phyloP scores from a whole-genome alignment of 1,140 invertebrate species.

The Danaus plexippus region DNA sequence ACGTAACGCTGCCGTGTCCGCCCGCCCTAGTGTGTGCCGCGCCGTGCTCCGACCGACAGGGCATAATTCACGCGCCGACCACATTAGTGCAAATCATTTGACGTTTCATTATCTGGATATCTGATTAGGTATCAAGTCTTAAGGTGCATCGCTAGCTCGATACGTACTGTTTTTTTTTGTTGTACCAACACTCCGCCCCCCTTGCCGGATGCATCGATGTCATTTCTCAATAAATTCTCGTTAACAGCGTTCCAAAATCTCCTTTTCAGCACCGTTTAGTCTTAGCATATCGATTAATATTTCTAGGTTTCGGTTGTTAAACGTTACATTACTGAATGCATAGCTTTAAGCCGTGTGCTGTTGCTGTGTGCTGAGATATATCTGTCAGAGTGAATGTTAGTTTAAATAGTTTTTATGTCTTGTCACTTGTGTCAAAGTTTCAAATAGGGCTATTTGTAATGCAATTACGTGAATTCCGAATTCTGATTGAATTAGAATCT shows the following conservation, averaged over 20 bases:
- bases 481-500: constrained; percentile 21
- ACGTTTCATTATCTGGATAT: constrained; percentile 57
- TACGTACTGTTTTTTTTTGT: constrained; percentile 29
- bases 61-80: constrained; percentile 50
- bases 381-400: constrained; percentile 14
- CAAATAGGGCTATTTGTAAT: constrained; percentile 11
- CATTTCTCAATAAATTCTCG: constrained; percentile 50
- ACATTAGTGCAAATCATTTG: constrained; percentile 58
- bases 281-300: constrained; percentile 32
- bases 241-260: constrained; percentile 53
- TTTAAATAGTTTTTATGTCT: too few relatives aligned
- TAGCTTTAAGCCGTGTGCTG: constrained; percentile 5
- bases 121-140: constrained; percentile 46
- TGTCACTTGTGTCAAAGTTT: constrained; percentile 1
- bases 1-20: constrained; percentile 67
- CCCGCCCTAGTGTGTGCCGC: constrained; percentile 69
- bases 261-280: constrained; percentile 33
- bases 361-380: constrained; percentile 35
- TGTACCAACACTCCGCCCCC: constrained; percentile 36
- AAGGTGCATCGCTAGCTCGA: constrained; percentile 50
- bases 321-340: constrained; percentile 7
- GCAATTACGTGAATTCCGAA: constrained; percentile 14
- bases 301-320: constrained; percentile 18
- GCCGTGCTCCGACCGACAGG: constrained; percentile 56
- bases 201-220: constrained; percentile 52